Evolutionary conservation across 2,888 invertebrate species (phyloP), one percentile per base, ranked within the genome.

Genomic region (Cecidostiba fungosa): DNA sequence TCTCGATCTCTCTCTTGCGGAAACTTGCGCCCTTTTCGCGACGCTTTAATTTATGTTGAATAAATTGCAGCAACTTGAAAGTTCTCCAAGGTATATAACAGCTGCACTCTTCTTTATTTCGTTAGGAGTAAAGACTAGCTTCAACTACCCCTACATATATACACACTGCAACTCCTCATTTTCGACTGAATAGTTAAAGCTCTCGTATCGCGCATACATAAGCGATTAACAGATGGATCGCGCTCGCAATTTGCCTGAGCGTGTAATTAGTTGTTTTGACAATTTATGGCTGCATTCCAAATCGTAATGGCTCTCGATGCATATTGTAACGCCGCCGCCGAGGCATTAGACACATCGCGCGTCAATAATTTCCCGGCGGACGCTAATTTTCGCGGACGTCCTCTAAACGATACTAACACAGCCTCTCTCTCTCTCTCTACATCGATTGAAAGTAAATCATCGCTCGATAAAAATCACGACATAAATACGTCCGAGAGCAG

Each of bases 191-290:
- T 82, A 32, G 50, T 76, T 69, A 50, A 76, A 77, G 32, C 66
- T 50, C 77, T 32, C 54, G 54, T 19, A 19, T 19, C n/a, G 5
- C n/a, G 8, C n/a, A n/a, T n/a, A 5, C n/a, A 85, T 82, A 73
- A 77, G 26, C 72, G 81, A 82, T 85, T 69, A 77, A 66, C 70
- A 26, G 59, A 77, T 70, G 70, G 70, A 80, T 77, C 78, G 73
- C 70, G 32, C 47, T 54, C 5, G 14, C 36, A 69, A 85, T 82
- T 79, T 26, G 47, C 23, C 74, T 14, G 59, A 14, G 43, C 73
- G 70, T 50, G 54, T 59, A 83, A 80, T 83, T 80, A 80, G 62
- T 83, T 79, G 77, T 83, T 86, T 83, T 26, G 84, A 82, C 78
- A 86, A 84, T 84, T 81, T 72, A 86, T 62, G 54, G 26, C 66